Evolutionary conservation across 1,140 invertebrate genomes (phyloP).

Genomic region (Papilio aristodemus): DNA sequence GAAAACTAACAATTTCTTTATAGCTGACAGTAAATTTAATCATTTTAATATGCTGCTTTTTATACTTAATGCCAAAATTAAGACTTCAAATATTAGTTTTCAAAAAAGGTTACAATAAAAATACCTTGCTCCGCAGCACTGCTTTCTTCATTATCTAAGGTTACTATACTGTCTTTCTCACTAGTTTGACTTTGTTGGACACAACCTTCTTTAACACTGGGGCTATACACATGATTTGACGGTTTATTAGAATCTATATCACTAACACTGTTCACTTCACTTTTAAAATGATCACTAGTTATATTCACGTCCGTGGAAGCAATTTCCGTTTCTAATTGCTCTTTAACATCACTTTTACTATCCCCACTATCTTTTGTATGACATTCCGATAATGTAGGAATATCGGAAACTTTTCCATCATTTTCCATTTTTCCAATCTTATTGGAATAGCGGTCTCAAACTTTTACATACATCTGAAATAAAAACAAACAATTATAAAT

Average conservation of each 20-base stretch:
- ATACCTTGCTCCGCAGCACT: constrained; percentile 11
- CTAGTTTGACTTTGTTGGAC: constrained; percentile 34
- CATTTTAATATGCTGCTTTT: too few species aligned
- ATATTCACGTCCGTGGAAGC: constrained; percentile 15
- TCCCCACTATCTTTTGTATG: constrained; percentile 40
- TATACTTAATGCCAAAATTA: too few species aligned
- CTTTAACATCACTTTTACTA: constrained; percentile 32
- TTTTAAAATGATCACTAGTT: constrained; percentile 45
- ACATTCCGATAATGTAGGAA: constrained; percentile 42
- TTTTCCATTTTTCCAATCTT: constrained; percentile 68
- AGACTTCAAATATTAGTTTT: too few species aligned
- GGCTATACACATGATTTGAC: constrained; percentile 61
- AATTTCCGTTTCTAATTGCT: constrained; percentile 33
- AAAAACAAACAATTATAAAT: constrained; percentile 29
- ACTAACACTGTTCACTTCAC: constrained; percentile 40
- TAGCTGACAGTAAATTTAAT: too few species aligned
- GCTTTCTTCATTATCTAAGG: constrained; percentile 14
- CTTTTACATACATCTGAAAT: constrained; percentile 59
- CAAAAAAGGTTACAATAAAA: background rate
- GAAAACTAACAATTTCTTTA: too few species aligned
- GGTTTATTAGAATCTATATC: constrained; percentile 42
- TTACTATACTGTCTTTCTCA: constrained; percentile 43
- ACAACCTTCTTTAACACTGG: constrained; percentile 55
- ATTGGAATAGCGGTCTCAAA: constrained; percentile 45
- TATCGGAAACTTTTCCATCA: constrained; percentile 55